Conservation (phyloP, 2,797 vertebrate species). For the Momotus momota region DNA sequence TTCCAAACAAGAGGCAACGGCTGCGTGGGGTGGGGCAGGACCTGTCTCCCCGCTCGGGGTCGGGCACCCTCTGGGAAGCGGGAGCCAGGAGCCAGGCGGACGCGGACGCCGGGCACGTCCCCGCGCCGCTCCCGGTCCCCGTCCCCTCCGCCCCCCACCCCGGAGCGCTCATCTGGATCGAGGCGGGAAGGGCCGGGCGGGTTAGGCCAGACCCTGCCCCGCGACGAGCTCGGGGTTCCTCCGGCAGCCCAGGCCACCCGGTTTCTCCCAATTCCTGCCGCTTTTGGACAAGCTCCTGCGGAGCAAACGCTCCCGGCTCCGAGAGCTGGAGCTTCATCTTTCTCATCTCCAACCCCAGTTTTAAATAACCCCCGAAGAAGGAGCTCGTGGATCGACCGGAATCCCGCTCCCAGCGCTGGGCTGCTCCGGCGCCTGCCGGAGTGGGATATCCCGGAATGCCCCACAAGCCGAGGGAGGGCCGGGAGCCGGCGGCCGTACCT, state of each 20-base stretch:
- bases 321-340: not conserved
- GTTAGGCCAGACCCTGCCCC: not conserved
- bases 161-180: not conserved
- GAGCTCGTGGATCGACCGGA: too few relatives aligned
- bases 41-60: not conserved
- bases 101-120: not conserved
- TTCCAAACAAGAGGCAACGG: slow-evolving; percentile 55
- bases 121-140: not conserved
- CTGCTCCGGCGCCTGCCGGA: too few relatives aligned
- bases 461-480: too few relatives aligned
- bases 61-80: not conserved
- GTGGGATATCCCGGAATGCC: not conserved
- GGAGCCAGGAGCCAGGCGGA: not conserved
- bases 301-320: not conserved
- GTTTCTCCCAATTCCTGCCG: not conserved
- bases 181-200: not conserved
- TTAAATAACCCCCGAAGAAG: not conserved
- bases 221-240: not conserved
- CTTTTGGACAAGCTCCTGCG: not conserved
- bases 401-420: not conserved
- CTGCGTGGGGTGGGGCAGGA: slow-evolving; percentile 37
- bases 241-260: not conserved
- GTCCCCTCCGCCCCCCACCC: not conserved
- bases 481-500: slow-evolving; percentile 78
- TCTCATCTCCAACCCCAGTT: not conserved